Base-by-base conservation (phyloP, 2,113 vertebrate genomes). In the Phoxinus phoxinus region DNA sequence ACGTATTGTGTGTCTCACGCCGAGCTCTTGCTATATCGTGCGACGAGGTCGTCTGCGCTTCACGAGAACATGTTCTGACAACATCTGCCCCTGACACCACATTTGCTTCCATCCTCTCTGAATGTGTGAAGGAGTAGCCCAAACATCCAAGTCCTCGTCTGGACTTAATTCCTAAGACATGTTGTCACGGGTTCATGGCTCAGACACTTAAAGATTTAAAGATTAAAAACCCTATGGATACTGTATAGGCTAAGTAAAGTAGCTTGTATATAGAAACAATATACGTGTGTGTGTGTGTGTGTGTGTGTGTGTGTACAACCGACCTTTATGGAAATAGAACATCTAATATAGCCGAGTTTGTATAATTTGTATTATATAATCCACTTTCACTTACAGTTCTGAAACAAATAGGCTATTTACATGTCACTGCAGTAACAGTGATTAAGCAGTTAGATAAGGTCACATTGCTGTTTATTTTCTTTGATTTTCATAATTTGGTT, bases 121-220 rank as follows among this genome's bases (percentile, higher is more conserved):
- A 30, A 77, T 76, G 63, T 32, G 44, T 83, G 76, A 56, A 44
- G 85, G 81, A 72, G 13, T 48, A 61, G 17, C 73, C 41, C 76
- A 82, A 87, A 86, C 56, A 84, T 69, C 72, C n/a, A 51, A 83
- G 19, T 77, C 51, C 67, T 58, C 63, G n/a, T 79, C 81, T 86
- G 78, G 65, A 59, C 46, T 61, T 32, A n/a, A 75, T 72, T 77
- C 23, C 82, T 85, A 15, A 82, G 61, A 37, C 59, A 9, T 61
- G 85, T 61, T 77, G 13, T 63, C n/a, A 56, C 53, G n/a, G 6
- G 30, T 77, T 65, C 12, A 59, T 13, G 2, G 6, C 61, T 81
- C 10, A 69, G 67, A 41, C 21, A 11, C 51, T 56, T 19, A 6
- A 53, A 53, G 58, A n/a, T 11, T 56, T 8, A 23, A 8, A 69